These are phyloP conservation scores for Anomalospiza imberbis DNA, from an alignment of 2,797 vertebrate genomes.

Conservation along the genomic window DNA sequence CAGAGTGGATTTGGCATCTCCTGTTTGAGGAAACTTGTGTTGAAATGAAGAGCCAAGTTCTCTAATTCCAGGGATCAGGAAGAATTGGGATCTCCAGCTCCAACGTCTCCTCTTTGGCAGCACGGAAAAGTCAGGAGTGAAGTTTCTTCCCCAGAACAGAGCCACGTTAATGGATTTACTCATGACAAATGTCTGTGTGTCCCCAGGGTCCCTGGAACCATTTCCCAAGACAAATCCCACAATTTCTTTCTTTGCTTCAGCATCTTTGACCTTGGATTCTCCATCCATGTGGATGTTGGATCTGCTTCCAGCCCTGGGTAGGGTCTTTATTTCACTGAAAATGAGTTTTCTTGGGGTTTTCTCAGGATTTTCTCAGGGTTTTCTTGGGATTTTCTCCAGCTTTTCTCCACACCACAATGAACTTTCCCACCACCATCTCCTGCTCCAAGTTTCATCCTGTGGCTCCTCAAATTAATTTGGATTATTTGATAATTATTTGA, in stretches of 20 bases:
- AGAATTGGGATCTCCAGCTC: neutral
- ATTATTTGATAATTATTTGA: neutral
- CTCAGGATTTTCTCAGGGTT: neutral
- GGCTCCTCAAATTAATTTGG: neutral
- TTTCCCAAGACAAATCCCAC: neutral
- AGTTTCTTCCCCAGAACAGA: neutral
- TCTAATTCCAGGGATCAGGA: fast-evolving
- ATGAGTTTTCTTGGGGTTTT: neutral
- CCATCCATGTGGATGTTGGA: fast-evolving
- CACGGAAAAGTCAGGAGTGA: neutral
- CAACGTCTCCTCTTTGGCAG: neutral
- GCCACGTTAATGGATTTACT: neutral
- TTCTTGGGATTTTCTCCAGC: neutral
- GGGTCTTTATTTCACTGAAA: neutral
- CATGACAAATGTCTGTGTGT: too few species aligned
- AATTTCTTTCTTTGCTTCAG: fast-evolving
- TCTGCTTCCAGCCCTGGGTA: neutral
- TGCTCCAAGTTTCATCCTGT: neutral
- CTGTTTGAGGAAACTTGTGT: neutral
- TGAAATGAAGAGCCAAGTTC: neutral
- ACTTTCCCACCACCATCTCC: neutral
- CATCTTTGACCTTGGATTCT: neutral
- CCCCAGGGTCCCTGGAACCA: neutral
- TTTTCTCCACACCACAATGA: fast-evolving
- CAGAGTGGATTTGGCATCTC: neutral